Base-by-base conservation (phyloP, 2,797 vertebrate genomes). In the Staurois parvus region DNA sequence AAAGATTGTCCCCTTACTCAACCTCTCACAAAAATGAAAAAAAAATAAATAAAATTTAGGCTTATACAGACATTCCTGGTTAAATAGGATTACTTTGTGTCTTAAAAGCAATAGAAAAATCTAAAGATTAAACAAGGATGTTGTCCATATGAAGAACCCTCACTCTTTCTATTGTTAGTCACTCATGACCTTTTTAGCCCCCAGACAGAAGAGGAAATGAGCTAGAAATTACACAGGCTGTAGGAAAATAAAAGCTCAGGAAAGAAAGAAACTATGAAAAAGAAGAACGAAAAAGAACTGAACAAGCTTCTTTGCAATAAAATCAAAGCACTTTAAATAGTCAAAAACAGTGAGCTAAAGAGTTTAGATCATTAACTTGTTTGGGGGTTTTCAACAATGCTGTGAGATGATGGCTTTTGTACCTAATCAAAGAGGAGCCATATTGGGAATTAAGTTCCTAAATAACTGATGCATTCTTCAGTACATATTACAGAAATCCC, bases 361-460 rank as follows among this genome's bases (percentile, higher is more conserved):
- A 93, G 95, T 96, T 97, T 96, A 96, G 96, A 97, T 96, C 95
- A 95, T 96, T 97, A 97, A 95, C 95, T 94, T 93, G 94, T 91
- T 96, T 94, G 95, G 93, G 93, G 93, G 94, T 92, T 94, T 95
- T 93, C 94, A 94, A 93, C 95, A 96, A 96, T 94, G 90, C 94
- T 94, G 93, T 92, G 94, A 96, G 96, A 96, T 68, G 92, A 91
- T 92, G 85, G 93, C 94, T 96, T 86, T 97, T 97, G 95, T 96
- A 93, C 90, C 89, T 90, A 93, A 93, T 94, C 91, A 95, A 94
- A 94, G 92, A 93, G 93, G 93, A 93, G 91, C 94, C 94, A 94
- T 94, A 91, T 94, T 93, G 93, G 94, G 93, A 94, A 95, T 95
- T 94, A 90, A 91, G 91, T 92, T 92, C 93, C 92, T 95, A 95